Base-by-base conservation (phyloP, 2,113 vertebrate species). In the Ctenomys sociabilis region DNA sequence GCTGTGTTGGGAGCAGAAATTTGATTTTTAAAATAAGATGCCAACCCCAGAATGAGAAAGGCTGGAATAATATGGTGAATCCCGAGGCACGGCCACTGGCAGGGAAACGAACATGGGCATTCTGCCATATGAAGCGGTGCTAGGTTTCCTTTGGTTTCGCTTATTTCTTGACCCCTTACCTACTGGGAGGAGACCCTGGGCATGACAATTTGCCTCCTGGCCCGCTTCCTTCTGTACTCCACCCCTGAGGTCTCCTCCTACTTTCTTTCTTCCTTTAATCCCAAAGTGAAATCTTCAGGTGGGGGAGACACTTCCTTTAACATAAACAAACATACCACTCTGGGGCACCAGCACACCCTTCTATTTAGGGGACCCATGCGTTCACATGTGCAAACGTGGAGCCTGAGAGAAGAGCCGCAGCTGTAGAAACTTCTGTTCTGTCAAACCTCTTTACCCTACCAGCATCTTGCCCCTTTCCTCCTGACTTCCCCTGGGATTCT, bases 31-130 rank as follows among this genome's bases (percentile, higher is more conserved):
- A 80, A 61, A 19, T 4, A 13, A 6, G 63, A 12, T 9, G 11
- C 16, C 22, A 4, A 4, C 43, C 2, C 7, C 3, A 0, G n/a
- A 32, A 1, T n/a, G 7, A 37, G 77, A 21, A 72, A 35, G 14
- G 12, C 12, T 9, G 57, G 40, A 3, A 59, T 11, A 12, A 77
- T n/a, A n/a, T n/a, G 61, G 30, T 1, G 3, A 7, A 40, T 5
- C 32, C 0, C 2, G 16, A 26, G 45, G n/a, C 9, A 1, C 14
- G 1, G 66, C 11, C n/a, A 4, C 0, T 5, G 24, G 43, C 3
- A 0, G 0, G n/a, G 11, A 3, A 1, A 30, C 4, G 19, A 0
- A 0, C 0, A 14, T 9, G 72, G n/a, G 24, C 22, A 26, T 2
- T 28, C 54, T 19, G 8, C 63, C 10, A 0, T 3, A 22, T 9